A percentile compares a stretch with the other conserved stretches of the same genome.
phyloP scores from a whole-genome alignment of 2,888 invertebrate species.

The Piscicola geometra region DNA sequence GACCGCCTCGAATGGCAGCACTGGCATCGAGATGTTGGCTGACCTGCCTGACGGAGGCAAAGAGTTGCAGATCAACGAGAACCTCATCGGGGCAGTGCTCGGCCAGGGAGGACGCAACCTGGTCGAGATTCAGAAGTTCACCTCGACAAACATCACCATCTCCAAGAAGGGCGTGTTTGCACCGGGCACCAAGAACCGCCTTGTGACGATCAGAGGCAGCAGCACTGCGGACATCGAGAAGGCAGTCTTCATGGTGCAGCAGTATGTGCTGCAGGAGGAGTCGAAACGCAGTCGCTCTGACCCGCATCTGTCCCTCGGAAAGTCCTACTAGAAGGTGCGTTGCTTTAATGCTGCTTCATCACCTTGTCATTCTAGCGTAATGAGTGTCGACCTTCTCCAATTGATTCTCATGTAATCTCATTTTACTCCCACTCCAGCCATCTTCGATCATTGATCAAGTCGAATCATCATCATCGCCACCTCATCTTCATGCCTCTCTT shows the following conservation, averaged over 20 bases:
- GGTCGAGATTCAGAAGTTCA: slow-evolving; percentile 92
- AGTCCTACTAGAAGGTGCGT: slow-evolving; percentile 14
- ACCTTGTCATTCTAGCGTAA: slow-evolving; percentile 9
- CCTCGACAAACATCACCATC: slow-evolving; percentile 95
- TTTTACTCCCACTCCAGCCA: slow-evolving; percentile 3
- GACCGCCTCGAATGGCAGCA: not conserved
- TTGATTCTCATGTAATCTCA: not conserved
- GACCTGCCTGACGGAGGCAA: slow-evolving; percentile 52
- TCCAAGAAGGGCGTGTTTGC: slow-evolving; percentile 96
- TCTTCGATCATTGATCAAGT: slow-evolving; percentile 8
- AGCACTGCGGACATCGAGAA: slow-evolving; percentile 75
- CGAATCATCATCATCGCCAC: slow-evolving; percentile 4
- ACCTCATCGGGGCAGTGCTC: slow-evolving; percentile 91
- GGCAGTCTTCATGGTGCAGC: slow-evolving; percentile 91
- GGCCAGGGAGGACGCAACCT: slow-evolving; percentile 93
- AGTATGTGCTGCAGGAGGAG: slow-evolving; percentile 92
- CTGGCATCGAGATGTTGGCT: slow-evolving; percentile 45
- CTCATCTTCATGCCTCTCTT: not conserved
- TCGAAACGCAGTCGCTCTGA: slow-evolving; percentile 80
- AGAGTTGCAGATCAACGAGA: slow-evolving; percentile 75
- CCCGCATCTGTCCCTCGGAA: slow-evolving; percentile 15
- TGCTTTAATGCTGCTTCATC: not conserved
- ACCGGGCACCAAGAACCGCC: slow-evolving; percentile 92
- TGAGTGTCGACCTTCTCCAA: not conserved
- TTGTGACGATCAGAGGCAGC: slow-evolving; percentile 89